Evolutionary conservation across 92 coral and sea anemone genomes (phyloP), one percentile per base, ranked within the genome.

Genomic region (Montipora capitata): DNA sequence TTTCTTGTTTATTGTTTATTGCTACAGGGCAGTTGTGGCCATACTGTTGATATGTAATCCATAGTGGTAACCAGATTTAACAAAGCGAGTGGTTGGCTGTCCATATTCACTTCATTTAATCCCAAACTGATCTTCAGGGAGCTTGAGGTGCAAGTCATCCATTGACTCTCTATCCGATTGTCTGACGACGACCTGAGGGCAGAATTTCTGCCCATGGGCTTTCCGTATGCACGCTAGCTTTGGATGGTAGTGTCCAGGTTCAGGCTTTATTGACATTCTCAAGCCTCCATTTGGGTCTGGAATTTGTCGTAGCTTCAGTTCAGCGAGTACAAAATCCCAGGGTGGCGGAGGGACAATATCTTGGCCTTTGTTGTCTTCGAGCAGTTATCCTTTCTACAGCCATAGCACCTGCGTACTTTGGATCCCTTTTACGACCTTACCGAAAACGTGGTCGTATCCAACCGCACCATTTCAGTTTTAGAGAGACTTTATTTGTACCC

Each of bases 291-390:
- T 57, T 57, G 2, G 63, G 16, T 57, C 63, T 15, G 63, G 63
- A 15, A 57, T 57, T 57, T 57, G 13, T 57, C 15, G 13, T 15
- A 57, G 63, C 63, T 57, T 0, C 63, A 57, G 63, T 11, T 12
- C 4, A 58, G 1, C 14, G 17, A 58, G 17, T 45, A 89, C 92
- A 62, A 82, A 76, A 64, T 89, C 88, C 93, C 93, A 89, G 17
- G 93, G 93, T 35, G 85, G 88, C 59, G 93, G 88, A 68, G 93
- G 88, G 39, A 83, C 79, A 45, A 45, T 39, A 68, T 45, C 40
- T 76, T 63, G 18, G 69, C 17, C 38, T 63, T 70, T 35, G 79
- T 11, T 10, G 74, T 13, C 40, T 71, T 62, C 9, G 64, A 4
- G 64, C 64, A 1, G 52, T 0, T 45, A 45, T 45, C 52, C 52